Evolutionary conservation across 2,113 vertebrate species (phyloP).

Genomic region (Lipophrys pholis): DNA sequence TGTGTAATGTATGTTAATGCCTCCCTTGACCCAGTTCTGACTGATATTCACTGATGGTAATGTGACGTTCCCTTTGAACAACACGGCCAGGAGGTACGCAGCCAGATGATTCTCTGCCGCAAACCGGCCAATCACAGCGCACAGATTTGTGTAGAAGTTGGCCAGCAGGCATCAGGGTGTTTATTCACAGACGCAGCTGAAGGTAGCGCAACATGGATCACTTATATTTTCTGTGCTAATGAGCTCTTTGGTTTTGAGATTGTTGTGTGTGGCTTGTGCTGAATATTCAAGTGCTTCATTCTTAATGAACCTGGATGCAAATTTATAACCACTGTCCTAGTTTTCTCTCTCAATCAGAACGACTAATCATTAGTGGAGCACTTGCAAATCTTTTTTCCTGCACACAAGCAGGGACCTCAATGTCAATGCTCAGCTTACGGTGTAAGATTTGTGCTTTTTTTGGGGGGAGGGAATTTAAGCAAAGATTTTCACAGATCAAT

Average conservation of each 20-base stretch:
- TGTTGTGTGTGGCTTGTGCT: conserved; percentile 28
- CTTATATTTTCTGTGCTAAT: conserved; percentile 59
- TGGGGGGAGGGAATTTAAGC: no score
- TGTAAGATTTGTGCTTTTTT: background rate
- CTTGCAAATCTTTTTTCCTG: conserved; percentile 25
- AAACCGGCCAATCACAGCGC: conserved; percentile 60
- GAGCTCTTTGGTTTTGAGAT: conserved; percentile 50
- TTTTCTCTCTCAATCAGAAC: conserved; percentile 26
- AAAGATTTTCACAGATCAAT: no score
- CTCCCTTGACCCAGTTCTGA: conserved; percentile 75
- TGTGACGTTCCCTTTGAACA: conserved; percentile 62
- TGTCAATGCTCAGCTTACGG: conserved; percentile 1
- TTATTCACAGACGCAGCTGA: conserved; percentile 60
- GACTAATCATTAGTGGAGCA: conserved; percentile 10
- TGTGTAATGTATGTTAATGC: conserved; percentile 65
- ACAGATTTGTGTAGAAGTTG: conserved; percentile 4
- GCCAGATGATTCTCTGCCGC: conserved; percentile 55
- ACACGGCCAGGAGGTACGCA: conserved; percentile 43
- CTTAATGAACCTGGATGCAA: conserved; percentile 40
- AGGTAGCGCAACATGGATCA: conserved; percentile 53
- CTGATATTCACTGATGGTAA: conserved; percentile 50
- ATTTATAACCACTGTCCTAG: conserved; percentile 40
- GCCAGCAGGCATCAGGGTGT: conserved; percentile 55
- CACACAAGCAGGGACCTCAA: background rate
- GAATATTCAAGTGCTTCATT: conserved; percentile 38